Evolutionary conservation across 2,888 invertebrate genomes (phyloP).

Genomic region (Drosophila basisetae): DNA sequence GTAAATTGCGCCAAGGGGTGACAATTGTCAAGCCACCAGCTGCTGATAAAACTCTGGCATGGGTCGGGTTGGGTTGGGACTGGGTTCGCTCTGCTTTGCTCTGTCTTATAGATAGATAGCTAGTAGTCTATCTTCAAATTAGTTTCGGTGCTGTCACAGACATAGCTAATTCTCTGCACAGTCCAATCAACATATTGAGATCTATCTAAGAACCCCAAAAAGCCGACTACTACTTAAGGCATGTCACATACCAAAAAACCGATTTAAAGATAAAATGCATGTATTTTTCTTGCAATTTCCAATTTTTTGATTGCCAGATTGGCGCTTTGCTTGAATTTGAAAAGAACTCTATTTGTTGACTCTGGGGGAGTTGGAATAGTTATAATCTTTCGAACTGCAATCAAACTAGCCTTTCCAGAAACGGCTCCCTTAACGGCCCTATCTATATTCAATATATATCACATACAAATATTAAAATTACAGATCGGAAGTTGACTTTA

Average conservation of each 20-base stretch:
- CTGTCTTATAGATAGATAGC: conserved; percentile 9
- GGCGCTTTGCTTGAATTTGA: background rate
- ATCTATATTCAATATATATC: background rate
- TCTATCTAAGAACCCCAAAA: conserved; percentile 21
- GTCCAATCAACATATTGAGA: conserved; percentile 34
- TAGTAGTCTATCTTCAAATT: conserved; percentile 36
- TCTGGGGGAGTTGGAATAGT: background rate
- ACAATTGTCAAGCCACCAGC: conserved; percentile 35
- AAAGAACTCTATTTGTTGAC: background rate
- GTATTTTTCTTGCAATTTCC: background rate
- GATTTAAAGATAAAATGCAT: conserved; percentile 4
- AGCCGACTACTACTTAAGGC: background rate
- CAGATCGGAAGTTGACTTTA: background rate
- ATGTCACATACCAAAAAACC: conserved; percentile 10
- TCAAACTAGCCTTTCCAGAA: background rate
- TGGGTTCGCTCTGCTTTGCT: background rate
- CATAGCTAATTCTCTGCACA: conserved; percentile 29
- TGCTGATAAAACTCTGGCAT: conserved; percentile 27
- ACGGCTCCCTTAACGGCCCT: background rate
- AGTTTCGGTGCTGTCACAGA: conserved; percentile 44
- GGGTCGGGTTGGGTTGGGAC: background rate
- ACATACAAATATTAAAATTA: background rate
- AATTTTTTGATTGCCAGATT: background rate
- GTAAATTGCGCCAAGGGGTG: conserved; percentile 48
- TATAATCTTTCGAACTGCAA: background rate